These are phyloP conservation scores for Oenanthe oenanthe DNA, from an alignment of 2,113 vertebrate species.

Conservation along the genomic window DNA sequence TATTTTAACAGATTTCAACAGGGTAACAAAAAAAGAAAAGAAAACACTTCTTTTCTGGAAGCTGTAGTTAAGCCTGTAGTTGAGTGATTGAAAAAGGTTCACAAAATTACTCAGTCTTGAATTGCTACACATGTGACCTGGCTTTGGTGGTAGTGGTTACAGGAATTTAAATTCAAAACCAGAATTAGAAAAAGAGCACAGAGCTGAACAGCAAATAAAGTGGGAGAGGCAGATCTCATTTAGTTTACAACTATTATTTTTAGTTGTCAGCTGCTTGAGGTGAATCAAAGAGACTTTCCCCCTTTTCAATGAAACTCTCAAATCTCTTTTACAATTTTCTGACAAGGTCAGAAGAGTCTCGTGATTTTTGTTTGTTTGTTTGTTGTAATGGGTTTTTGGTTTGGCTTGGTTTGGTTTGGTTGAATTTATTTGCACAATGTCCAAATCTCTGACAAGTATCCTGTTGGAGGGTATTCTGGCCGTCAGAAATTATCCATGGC, in stretches of 20 bases:
- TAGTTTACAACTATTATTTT: not conserved
- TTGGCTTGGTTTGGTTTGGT: too few species aligned
- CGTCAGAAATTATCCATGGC: not conserved
- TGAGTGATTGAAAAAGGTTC: not conserved
- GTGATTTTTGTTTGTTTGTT: not conserved
- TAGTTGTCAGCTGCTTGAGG: not conserved
- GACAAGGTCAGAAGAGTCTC: not conserved
- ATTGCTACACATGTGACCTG: not conserved
- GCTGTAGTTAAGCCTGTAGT: fast-evolving
- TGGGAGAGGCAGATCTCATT: not conserved
- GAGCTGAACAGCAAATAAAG: not conserved
- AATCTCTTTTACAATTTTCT: not conserved
- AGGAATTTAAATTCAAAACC: conserved; percentile 13
- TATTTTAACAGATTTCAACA: not conserved
- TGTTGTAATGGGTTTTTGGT: not conserved
- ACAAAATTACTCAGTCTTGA: conserved; percentile 16
- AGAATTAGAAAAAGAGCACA: not conserved
- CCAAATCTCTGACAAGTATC: not conserved
- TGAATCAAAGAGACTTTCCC: not conserved
- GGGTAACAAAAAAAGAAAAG: not conserved
- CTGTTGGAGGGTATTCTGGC: not conserved
- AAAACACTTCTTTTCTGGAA: not conserved
- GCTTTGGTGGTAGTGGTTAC: not conserved
- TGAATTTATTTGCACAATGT: not conserved
- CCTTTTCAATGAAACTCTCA: not conserved